These are phyloP conservation scores for Nymphicus hollandicus DNA, from an alignment of 2,113 vertebrate genomes.

Conservation along the genomic window DNA sequence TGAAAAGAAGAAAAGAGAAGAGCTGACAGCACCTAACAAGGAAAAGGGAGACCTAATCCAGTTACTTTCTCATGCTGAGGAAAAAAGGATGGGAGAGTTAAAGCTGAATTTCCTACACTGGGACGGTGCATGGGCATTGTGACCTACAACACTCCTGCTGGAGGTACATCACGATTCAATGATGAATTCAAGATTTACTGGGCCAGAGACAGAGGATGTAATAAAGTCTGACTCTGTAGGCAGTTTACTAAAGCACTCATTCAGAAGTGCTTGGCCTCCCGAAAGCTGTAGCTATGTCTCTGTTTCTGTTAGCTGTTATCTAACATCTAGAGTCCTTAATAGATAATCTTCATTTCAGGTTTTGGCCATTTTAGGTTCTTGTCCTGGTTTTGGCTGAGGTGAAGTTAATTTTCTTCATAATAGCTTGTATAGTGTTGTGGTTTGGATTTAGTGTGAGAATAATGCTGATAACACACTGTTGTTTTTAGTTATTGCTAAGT, in stretches of 20 bases:
- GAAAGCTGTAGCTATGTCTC: not conserved
- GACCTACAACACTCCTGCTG: not conserved
- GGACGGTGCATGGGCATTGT: not conserved
- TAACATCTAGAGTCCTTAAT: not conserved
- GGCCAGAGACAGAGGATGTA: not conserved
- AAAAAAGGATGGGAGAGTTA: not conserved
- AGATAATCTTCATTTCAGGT: not conserved
- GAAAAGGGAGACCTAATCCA: not conserved
- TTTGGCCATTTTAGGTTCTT: not conserved
- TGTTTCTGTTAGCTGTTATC: not conserved
- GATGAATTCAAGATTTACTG: not conserved
- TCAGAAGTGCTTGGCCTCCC: not conserved
- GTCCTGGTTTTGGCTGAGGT: not conserved
- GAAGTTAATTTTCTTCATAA: not conserved
- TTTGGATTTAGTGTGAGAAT: not conserved
- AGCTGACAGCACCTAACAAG: not conserved
- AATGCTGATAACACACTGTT: not conserved
- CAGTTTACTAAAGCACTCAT: not conserved
- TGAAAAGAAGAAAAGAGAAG: not conserved
- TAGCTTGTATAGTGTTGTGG: not conserved
- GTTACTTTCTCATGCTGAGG: not conserved
- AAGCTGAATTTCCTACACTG: not conserved
- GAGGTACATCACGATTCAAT: not conserved
- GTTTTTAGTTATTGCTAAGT: not conserved
- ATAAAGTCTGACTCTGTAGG: not conserved